phyloP scores from a whole-genome alignment of 2,888 invertebrate genomes.

The Thumatha senex region DNA sequence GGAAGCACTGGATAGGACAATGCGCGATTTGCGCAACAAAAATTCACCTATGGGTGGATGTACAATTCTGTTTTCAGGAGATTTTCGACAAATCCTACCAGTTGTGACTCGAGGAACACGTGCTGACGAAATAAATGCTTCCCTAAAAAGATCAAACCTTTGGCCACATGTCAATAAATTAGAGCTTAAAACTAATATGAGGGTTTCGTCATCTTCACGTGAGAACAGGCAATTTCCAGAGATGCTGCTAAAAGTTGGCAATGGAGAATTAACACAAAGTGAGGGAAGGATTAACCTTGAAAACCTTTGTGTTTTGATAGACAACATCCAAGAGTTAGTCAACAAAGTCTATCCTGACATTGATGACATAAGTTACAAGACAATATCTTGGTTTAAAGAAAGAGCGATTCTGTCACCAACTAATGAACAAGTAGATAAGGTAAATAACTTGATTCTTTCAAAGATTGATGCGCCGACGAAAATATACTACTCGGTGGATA shows the following conservation, averaged over 20 bases:
- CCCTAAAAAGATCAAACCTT: slow-evolving; percentile 30
- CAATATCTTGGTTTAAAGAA: too few species aligned
- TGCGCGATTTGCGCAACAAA: slow-evolving; percentile 21
- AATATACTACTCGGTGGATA: too few species aligned
- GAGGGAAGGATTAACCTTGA: slow-evolving; percentile 31
- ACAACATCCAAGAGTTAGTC: too few species aligned
- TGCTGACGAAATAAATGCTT: slow-evolving; percentile 37
- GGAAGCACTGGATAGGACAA: slow-evolving; percentile 40
- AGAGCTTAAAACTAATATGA: slow-evolving; percentile 38
- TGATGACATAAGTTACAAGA: too few species aligned
- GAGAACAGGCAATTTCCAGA: slow-evolving; percentile 36
- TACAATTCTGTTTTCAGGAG: slow-evolving; percentile 34
- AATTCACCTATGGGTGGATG: slow-evolving; percentile 34
- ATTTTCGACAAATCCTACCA: slow-evolving; percentile 34
- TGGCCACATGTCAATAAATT: slow-evolving; percentile 35
- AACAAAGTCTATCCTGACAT: too few species aligned
- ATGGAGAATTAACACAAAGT: slow-evolving; percentile 36
- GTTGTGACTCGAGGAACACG: slow-evolving; percentile 32
- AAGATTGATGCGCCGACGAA: too few species aligned
- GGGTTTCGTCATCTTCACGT: slow-evolving; percentile 25
- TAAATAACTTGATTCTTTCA: too few species aligned
- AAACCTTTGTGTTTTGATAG: slow-evolving; percentile 25
- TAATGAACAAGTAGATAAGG: too few species aligned
- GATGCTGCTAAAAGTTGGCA: slow-evolving; percentile 34
- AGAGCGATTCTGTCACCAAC: too few species aligned